Conservation (phyloP, 2,113 vertebrate species). For the Leiothrix lutea region DNA sequence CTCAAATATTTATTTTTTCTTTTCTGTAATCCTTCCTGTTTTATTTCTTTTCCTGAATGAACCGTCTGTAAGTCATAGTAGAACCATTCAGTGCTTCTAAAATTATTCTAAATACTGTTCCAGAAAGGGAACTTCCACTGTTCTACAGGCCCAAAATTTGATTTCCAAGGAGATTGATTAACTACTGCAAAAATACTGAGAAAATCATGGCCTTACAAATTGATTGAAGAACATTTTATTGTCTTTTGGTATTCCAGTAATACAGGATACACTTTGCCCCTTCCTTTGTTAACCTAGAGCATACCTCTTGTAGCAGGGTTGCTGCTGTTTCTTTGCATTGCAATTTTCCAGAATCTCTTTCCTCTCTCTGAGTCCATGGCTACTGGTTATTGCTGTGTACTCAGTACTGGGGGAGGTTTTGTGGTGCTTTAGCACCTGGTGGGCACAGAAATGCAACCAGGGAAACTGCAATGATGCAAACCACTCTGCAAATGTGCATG, state of each 20-base stretch:
- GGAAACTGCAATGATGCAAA: not conserved
- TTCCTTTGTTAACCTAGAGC: not conserved
- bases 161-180: not conserved
- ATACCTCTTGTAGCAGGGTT: not conserved
- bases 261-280: not conserved
- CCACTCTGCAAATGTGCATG: not conserved
- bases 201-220: not conserved
- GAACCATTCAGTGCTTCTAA: not conserved
- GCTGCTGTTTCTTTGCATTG: not conserved
- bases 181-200: not conserved
- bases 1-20: not conserved
- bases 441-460: not conserved
- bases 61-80: not conserved
- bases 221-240: not conserved
- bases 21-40: not conserved
- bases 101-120: not conserved
- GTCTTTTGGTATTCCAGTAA: not conserved
- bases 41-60: not conserved
- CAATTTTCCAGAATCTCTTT: not conserved
- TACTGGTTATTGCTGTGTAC: not conserved
- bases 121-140: not conserved
- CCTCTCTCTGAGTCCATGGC: not conserved
- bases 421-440: not conserved
- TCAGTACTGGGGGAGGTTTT: not conserved
- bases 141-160: not conserved